phyloP scores from a whole-genome alignment of 2,113 vertebrate genomes.

The Pitta sordida region DNA sequence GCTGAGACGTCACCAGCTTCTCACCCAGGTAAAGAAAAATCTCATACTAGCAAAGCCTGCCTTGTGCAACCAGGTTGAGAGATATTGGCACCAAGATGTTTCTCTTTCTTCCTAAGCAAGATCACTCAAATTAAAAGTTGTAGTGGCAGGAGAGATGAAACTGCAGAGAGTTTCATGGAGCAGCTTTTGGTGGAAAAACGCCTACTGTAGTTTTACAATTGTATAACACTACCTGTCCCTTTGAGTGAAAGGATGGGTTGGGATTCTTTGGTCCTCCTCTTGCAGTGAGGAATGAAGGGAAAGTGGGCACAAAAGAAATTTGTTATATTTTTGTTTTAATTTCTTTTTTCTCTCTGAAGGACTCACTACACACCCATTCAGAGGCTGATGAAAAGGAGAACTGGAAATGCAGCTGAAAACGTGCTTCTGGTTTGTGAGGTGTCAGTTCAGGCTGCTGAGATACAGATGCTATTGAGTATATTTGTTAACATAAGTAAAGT shows the following conservation, averaged over 20 bases:
- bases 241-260: background rate
- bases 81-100: background rate
- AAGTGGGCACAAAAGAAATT: background rate
- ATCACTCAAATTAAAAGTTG: background rate
- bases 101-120: background rate
- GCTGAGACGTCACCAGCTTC: conserved; percentile 60
- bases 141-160: background rate
- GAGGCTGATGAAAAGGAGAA: conserved; percentile 45
- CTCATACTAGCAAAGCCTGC: background rate
- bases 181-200: background rate
- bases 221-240: background rate
- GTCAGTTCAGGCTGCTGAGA: background rate
- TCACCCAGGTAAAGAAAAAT: conserved; percentile 25
- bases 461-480: background rate
- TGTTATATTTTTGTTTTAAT: accelerated
- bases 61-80: background rate
- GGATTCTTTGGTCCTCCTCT: background rate
- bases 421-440: background rate
- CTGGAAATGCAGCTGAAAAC: conserved; percentile 2
- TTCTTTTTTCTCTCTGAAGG: background rate
- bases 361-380: background rate
- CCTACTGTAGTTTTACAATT: background rate
- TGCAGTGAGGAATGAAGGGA: background rate
- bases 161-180: background rate
- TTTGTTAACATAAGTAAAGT: background rate